Evolutionary conservation across 2,113 vertebrate species (phyloP), one percentile per base, ranked within the genome.

Genomic region (Ammodytes marinus): DNA sequence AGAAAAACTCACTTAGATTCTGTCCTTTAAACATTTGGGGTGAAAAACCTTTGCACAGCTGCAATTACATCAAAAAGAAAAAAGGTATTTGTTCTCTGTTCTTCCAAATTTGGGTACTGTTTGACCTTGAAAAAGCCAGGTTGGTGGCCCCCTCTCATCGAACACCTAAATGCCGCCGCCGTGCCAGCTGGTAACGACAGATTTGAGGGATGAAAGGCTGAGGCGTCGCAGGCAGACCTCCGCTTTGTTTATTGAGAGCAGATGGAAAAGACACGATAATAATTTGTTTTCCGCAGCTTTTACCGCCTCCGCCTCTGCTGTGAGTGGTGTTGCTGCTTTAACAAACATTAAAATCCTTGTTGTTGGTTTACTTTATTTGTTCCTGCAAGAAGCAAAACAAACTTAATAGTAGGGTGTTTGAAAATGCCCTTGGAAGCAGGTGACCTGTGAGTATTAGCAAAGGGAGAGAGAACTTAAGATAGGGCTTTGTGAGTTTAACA

Each of bases 251-350:
- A 90, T 74, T 35, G 76, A 58, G 78, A 93, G 86, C 92, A 94
- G 93, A 95, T 93, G 91, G 90, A 69, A 66, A 75, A 76, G 79
- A 84, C 88, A 79, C 63, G 79, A 91, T 74, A 84, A 77, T 73
- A 86, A 82, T 89, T 78, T 90, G 76, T 88, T 84, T 82, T 78
- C 69, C 39, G 14, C 19, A 37, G 65, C 66, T 55, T 52, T 92
- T 77, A 84, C 88, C 14, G 80, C 63, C 73, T 76, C 76, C 64
- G 65, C 72, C 37, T 27, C 27, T 27, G 27, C 27, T 0, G 50
- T 60, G 52, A 13, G 27, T 47, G 71, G 15, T 57, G 64, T 65
- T 73, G 8, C 53, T 39, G 75, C 53, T 60, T 74, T 79, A 42
- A 70, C 88, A 76, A 83, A 87, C 88, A 87, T 72, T 77, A 43